Evolutionary conservation across 2,113 vertebrate species (phyloP), one percentile per base, ranked within the genome.

Genomic region (Nibea albiflora): DNA sequence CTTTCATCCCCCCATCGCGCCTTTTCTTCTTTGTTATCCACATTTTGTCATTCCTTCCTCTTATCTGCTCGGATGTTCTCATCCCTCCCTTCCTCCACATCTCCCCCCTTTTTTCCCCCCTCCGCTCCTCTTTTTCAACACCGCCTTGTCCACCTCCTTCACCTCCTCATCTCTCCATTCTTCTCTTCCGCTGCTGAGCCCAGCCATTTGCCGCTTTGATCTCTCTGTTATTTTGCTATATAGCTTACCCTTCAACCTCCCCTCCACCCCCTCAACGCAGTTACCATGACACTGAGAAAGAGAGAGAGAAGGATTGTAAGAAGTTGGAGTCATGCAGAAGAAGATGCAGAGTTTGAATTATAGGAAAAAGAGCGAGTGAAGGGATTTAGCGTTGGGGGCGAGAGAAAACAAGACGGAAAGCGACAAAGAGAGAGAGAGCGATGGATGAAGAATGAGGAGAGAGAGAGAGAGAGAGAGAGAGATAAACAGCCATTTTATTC

Each of bases 121-220:
- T 1, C 9, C n/a, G 11, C 46, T 3, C 5, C 35, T 31, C 5
- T 35, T 39, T 71, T 65, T 52, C 28, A 67, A 44, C 47, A 17
- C 49, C 50, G 54, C 72, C 68, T 68, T 52, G 8, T 53, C 31
- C 22, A 19, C 58, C 58, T 42, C 26, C 54, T 17, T n/a, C 50
- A 20, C 50, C 52, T 71, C 78, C 19, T 24, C 79, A n/a, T 67
- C 57, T 26, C 10, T 24, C 47, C 46, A 10, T 85, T 73, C 63
- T 73, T 67, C 67, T 65, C 73, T 52, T 70, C 57, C 28, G 67
- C 69, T 53, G 75, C 82, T 68, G 65, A 88, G 73, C 76, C 78
- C 46, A 68, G 68, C n/a, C 65, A 24, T 78, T 69, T 84, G 78
- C 62, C 24, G 82, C 89, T 91, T 92, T 94, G 90, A 94, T 91